Percentiles rank a stretch among this genome's conserved stretches.
Conservation (phyloP, 2,797 vertebrate genomes). For the Gambusia yucatana region DNA sequence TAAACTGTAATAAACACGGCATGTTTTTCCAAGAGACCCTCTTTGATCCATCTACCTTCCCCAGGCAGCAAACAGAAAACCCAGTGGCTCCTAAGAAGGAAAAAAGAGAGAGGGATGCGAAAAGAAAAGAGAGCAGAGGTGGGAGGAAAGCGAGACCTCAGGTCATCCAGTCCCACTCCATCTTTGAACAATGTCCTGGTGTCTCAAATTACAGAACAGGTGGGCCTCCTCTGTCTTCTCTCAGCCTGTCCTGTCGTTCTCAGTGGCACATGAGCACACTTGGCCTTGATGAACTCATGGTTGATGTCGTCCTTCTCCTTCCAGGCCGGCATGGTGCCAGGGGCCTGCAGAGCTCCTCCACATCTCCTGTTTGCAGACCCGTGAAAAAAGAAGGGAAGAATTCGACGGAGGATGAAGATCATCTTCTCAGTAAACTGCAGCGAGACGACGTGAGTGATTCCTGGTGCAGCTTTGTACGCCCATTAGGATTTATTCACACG, state of each 20-base stretch:
- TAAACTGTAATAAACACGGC: neutral
- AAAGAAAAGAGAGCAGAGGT: slow-evolving; percentile 66
- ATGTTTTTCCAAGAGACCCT: neutral
- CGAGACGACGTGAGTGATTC: neutral
- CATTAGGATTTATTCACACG: neutral
- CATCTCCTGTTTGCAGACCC: neutral
- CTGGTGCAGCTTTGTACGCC: neutral
- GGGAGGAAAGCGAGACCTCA: slow-evolving; percentile 76
- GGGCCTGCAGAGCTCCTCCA: neutral
- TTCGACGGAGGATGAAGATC: neutral
- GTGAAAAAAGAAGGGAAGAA: neutral
- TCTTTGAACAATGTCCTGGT: slow-evolving; percentile 83
- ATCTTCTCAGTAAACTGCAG: neutral
- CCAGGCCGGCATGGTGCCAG: neutral
- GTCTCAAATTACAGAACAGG: slow-evolving; percentile 32
- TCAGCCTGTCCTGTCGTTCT: neutral
- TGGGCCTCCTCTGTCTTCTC: neutral
- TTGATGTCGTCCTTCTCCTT: neutral
- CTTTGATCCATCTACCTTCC: neutral
- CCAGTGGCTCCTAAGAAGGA: neutral
- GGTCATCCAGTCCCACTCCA: slow-evolving; percentile 84
- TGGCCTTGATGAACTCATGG: neutral
- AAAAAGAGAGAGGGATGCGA: neutral
- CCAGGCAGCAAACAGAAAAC: neutral
- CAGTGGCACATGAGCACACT: neutral